Evolutionary conservation across 2,888 invertebrate genomes (phyloP), one percentile per base, ranked within the genome.

Genomic region (Ommatoiulus sabulosus): DNA sequence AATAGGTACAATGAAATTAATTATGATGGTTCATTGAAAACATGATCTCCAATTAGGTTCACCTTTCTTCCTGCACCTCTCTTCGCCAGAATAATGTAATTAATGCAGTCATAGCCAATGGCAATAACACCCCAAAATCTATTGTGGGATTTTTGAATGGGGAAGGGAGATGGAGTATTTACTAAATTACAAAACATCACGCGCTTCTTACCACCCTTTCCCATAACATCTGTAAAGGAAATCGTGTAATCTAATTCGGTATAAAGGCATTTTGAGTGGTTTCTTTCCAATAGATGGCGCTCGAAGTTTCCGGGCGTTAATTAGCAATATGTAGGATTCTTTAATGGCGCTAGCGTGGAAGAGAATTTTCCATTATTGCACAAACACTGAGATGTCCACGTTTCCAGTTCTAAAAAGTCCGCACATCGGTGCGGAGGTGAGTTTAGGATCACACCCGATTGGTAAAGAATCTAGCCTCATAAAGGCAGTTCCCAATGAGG

Each of bases 1-100:
- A 72, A 72, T 72, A 72, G 24, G 24, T 24, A 24, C 72, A 72
- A 72, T 72, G 24, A 72, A 72, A 72, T 24, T 72, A 72, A 72
- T 72, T 72, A 24, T 24, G 72, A 24, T 72, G 20, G 72, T 72
- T 72, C 72, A 24, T 4, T 52, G 15, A 52, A 10, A 15, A 52
- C 0, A 52, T 72, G 24, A 72, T 72, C 72, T 24, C 72, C 20
- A 52, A 72, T 72, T 72, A 72, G 72, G 72, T n/a, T 72, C 72
- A 24, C 72, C 24, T 72, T 72, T 12, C n/a, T n/a, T 72, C 72
- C 72, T 12, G 20, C 20, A 12, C 17, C 12, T 24, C 20, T 24
- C 72, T 24, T 10, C 7, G 24, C 24, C 24, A 72, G 8, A 72
- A 72, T 24, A 24, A 72, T 24, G 72, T 8, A 7, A 12, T 72